phyloP scores from a whole-genome alignment of 2,113 vertebrate species.

The Nipponia nippon region DNA sequence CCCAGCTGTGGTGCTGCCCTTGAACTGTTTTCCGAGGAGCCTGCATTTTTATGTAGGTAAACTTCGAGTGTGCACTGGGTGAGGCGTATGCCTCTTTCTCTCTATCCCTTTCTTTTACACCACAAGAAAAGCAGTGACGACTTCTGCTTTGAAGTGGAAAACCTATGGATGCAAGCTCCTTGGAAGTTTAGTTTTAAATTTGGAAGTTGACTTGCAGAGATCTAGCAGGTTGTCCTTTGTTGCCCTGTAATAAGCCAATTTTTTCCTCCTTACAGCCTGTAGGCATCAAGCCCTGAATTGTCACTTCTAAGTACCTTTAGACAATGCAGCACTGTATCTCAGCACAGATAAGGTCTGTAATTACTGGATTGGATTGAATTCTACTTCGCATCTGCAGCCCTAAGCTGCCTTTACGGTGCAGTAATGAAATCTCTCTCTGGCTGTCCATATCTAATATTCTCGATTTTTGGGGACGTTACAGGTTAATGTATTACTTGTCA shows the following conservation, averaged over 20 bases:
- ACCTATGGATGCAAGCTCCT: background rate
- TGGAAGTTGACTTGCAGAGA: background rate
- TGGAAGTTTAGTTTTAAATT: background rate
- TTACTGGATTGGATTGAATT: background rate
- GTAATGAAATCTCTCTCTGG: background rate
- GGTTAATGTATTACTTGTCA: background rate
- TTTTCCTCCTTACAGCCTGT: background rate
- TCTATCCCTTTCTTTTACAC: background rate
- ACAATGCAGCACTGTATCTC: background rate
- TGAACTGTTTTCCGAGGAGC: background rate
- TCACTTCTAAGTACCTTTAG: background rate
- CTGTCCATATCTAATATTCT: background rate
- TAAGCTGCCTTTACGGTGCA: background rate
- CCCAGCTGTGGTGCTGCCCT: background rate
- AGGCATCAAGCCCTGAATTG: background rate
- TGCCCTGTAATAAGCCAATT: background rate
- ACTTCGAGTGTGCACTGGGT: accelerated
- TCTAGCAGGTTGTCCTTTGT: background rate
- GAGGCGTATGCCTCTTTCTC: background rate
- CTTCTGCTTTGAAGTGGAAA: background rate
- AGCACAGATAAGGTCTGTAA: background rate
- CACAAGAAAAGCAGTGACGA: background rate
- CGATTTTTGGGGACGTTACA: accelerated
- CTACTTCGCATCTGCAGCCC: background rate
- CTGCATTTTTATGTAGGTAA: background rate